Evolutionary conservation across 2,113 vertebrate genomes (phyloP), one percentile per base, ranked within the genome.

Genomic region (Tonatia bakeri): DNA sequence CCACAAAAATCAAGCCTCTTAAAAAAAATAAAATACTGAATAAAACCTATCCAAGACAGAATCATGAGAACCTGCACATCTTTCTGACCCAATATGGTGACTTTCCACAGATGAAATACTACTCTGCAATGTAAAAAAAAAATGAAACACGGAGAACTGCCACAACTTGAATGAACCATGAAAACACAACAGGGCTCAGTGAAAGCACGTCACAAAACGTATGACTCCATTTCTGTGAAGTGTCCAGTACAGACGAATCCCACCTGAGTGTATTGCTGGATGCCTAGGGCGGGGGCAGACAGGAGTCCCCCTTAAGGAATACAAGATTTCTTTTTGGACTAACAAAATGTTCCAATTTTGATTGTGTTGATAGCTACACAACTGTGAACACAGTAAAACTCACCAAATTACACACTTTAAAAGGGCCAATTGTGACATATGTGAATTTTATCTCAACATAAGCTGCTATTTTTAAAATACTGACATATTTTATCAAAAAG

Each of bases 131-230:
- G 1, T 7, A 67, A 59, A 90, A 43, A 38, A 38, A 33, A 13
- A 65, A 45, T 4, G 15, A 47, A 12, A 28, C 14, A 3, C 26
- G 13, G 40, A 33, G 11, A 14, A 43, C 0, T 0, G 15, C 40
- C 14, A 7, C 40, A 9, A 38, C 15, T 2, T 40, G 26, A 59
- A 50, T 40, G n/a, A 67, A 40, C 7, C 47, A 1, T 5, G 33
- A 56, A 8, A 13, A 17, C 14, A 19, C 10, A 22, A 19, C 54
- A 4, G 59, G 15, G 38, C 24, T 22, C 40, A 1, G n/a, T 43
- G 24, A 47, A 33, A 83, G 59, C 47, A 43, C 54, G 12, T 19
- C 70, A n/a, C 38, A 11, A 0, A 33, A 1, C 2, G 31, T 0
- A 28, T 1, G 47, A 54, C 13, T 13, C 47, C 31, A 45, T 3